These are phyloP conservation scores for Drosophila lacteicornis DNA, from an alignment of 1,140 invertebrate species.

Conservation along the genomic window DNA sequence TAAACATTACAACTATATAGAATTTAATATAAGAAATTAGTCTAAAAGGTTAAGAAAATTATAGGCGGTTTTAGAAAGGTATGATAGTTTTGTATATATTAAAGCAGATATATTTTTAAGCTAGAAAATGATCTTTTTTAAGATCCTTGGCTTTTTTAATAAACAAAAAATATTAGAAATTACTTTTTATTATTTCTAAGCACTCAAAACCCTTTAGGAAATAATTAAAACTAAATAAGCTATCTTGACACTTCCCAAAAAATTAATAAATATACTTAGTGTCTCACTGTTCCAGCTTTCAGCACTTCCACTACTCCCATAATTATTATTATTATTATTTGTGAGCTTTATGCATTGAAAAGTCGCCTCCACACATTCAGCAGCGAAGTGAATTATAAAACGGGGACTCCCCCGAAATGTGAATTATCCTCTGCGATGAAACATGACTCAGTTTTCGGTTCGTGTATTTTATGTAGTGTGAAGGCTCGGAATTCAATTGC, in stretches of 20 bases:
- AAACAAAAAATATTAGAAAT: no score
- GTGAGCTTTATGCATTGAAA: conserved; percentile 18
- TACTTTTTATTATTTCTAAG: no score
- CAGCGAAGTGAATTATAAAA: no score
- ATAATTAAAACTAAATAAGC: neutral
- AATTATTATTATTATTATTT: conserved; percentile 17
- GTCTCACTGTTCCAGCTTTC: neutral
- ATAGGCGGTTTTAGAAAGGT: no score
- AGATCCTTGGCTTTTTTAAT: no score
- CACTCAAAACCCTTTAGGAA: no score
- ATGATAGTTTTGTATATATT: no score
- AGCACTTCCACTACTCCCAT: neutral
- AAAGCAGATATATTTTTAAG: no score
- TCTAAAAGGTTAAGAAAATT: no score
- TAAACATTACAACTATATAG: no score
- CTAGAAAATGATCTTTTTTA: no score
- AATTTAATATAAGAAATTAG: neutral
- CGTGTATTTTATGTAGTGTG: conserved; percentile 30
- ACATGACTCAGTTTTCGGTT: conserved; percentile 34
- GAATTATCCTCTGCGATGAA: conserved; percentile 30
- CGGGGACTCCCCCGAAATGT: conserved; percentile 9
- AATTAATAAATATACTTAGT: neutral
- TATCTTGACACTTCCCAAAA: neutral
- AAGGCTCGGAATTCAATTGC: conserved; percentile 51
- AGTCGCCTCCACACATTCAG: conserved; percentile 2